These are phyloP conservation scores for Pheosia tremula DNA, from an alignment of 2,888 invertebrate genomes.

Conservation along the genomic window DNA sequence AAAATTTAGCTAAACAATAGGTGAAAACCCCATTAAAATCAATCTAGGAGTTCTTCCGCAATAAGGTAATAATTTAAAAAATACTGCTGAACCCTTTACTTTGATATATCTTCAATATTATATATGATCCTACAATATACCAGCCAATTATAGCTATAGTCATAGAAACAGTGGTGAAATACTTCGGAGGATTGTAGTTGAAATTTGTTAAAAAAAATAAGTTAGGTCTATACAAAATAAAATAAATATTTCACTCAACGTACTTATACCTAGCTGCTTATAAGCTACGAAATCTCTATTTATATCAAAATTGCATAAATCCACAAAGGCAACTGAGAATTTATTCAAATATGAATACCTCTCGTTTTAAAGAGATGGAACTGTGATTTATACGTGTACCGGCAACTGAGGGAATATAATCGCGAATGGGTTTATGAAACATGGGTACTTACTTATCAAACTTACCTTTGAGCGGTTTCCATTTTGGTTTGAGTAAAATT, in stretches of 20 bases:
- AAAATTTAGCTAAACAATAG: too few species aligned
- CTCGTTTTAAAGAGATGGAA: constrained; percentile 32
- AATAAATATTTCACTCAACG: too few species aligned
- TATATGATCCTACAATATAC: too few species aligned
- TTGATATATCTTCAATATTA: too few species aligned
- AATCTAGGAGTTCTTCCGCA: too few species aligned
- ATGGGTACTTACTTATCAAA: constrained; percentile 8
- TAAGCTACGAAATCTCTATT: neutral
- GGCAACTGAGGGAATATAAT: constrained; percentile 16
- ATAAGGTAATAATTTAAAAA: too few species aligned
- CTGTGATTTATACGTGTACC: constrained; percentile 27
- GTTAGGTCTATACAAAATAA: neutral
- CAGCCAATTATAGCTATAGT: too few species aligned
- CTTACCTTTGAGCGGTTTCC: constrained; percentile 8
- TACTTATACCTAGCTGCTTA: too few species aligned
- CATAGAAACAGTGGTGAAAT: too few species aligned
- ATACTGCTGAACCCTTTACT: too few species aligned
- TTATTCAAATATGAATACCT: constrained; percentile 35
- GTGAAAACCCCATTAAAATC: too few species aligned
- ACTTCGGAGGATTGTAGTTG: constrained; percentile 1
- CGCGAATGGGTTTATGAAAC: constrained; percentile 22
- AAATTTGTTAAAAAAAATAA: neutral
- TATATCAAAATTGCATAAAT: constrained; percentile 24
- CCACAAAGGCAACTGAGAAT: constrained; percentile 35
- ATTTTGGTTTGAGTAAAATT: constrained; percentile 11